These are phyloP conservation scores for Limnephilus rhombicus DNA, from an alignment of 2,888 invertebrate species.

Conservation along the genomic window DNA sequence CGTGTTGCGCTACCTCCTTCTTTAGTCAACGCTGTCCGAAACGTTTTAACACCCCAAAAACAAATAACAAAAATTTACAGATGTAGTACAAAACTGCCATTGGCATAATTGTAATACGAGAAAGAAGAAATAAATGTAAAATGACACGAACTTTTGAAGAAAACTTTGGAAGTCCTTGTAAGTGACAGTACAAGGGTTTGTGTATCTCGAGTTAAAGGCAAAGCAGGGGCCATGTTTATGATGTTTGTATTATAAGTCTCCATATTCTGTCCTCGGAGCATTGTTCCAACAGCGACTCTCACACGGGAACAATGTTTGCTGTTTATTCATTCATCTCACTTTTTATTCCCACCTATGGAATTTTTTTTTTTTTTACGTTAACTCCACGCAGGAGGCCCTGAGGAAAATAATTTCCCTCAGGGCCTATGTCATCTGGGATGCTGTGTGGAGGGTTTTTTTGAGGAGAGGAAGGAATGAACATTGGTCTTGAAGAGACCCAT, in stretches of 20 bases:
- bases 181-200: not conserved
- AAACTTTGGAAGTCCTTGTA: constrained; percentile 22
- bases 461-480: no score
- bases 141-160: not conserved
- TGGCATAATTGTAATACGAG: not conserved
- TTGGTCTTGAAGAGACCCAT: no score
- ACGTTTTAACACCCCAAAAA: no score
- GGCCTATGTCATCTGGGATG: no score
- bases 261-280: constrained; percentile 41
- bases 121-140: not conserved
- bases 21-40: no score
- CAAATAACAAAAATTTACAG: no score
- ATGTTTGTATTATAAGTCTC: constrained; percentile 34
- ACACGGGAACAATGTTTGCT: not conserved
- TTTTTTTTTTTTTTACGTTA: no score
- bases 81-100: no score
- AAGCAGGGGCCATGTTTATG: constrained; percentile 50
- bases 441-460: no score
- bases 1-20: no score
- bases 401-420: no score
- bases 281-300: not conserved
- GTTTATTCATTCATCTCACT: constrained; percentile 29
- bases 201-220: constrained; percentile 23
- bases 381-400: no score
- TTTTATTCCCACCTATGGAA: not conserved